phyloP scores from a whole-genome alignment of 2,888 invertebrate species.

The Athalia cordata region DNA sequence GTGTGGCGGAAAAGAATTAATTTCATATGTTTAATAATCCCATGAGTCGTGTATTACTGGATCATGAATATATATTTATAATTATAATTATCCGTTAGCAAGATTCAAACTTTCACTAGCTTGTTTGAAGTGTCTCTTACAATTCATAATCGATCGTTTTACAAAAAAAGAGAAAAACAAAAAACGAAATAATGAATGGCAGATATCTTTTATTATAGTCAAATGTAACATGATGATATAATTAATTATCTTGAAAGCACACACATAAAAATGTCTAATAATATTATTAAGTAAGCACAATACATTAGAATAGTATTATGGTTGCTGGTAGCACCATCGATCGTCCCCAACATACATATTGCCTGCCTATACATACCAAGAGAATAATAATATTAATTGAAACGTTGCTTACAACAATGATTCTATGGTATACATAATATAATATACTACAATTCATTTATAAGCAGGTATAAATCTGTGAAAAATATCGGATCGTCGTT shows the following conservation, averaged over 20 bases:
- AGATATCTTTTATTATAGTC: constrained; percentile 7
- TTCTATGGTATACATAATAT: background rate
- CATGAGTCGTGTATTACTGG: background rate
- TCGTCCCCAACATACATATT: constrained; percentile 65
- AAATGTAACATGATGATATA: constrained; percentile 13
- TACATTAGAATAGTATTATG: constrained; percentile 62
- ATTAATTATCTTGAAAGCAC: constrained; percentile 41
- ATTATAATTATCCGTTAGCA: background rate
- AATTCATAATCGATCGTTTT: constrained; percentile 4
- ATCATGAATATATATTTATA: background rate
- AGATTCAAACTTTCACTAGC: background rate
- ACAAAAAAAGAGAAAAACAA: background rate
- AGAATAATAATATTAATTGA: constrained; percentile 48
- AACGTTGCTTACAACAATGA: constrained; percentile 52
- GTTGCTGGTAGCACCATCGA: constrained; percentile 61
- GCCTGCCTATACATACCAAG: constrained; percentile 53
- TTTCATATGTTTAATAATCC: background rate
- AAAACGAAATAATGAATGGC: constrained; percentile 19
- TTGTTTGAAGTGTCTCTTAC: background rate
- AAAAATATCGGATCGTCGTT: no score
- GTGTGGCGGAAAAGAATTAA: background rate
- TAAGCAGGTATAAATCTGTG: no score
- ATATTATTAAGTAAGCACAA: constrained; percentile 56
- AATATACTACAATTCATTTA: no score
- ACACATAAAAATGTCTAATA: constrained; percentile 52